Conservation (phyloP, 1,140 invertebrate genomes). For the Globodera rostochiensis region DNA sequence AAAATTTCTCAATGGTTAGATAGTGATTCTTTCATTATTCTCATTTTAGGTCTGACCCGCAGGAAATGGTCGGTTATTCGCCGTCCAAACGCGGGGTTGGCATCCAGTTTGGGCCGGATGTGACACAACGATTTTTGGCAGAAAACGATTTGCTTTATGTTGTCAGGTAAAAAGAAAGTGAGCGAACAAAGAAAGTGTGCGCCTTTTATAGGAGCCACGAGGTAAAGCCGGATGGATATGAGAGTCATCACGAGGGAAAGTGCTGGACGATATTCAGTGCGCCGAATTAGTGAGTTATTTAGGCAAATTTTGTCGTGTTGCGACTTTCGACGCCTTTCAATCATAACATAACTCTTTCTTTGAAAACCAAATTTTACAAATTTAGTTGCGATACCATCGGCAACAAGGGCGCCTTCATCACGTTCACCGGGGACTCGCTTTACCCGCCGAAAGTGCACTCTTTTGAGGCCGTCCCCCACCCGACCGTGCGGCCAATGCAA, state of each 20-base stretch:
- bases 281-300: constrained; percentile 32
- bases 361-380: no score
- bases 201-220: constrained; percentile 80
- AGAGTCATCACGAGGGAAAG: constrained; percentile 87
- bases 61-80: constrained; percentile 79
- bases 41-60: constrained; percentile 92
- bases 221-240: constrained; percentile 94
- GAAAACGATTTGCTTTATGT: constrained; percentile 61
- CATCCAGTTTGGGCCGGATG: constrained; percentile 96
- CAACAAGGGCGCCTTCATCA: constrained; percentile 96
- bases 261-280: constrained; percentile 66
- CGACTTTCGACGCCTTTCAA: not conserved
- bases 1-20: no score
- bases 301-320: not conserved
- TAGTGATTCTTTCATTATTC: no score
- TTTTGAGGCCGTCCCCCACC: constrained; percentile 90
- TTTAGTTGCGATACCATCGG: constrained; percentile 69
- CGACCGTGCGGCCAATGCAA: constrained; percentile 45
- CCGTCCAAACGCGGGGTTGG: constrained; percentile 95
- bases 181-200: not conserved
- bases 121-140: constrained; percentile 79
- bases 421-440: constrained; percentile 83
- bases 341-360: no score
- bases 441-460: constrained; percentile 85
- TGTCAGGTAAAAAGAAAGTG: constrained; percentile 49